Percentiles rank a stretch among this genome's conserved stretches.
Conservation (phyloP, 2,113 vertebrate species). For the Numida meleagris region DNA sequence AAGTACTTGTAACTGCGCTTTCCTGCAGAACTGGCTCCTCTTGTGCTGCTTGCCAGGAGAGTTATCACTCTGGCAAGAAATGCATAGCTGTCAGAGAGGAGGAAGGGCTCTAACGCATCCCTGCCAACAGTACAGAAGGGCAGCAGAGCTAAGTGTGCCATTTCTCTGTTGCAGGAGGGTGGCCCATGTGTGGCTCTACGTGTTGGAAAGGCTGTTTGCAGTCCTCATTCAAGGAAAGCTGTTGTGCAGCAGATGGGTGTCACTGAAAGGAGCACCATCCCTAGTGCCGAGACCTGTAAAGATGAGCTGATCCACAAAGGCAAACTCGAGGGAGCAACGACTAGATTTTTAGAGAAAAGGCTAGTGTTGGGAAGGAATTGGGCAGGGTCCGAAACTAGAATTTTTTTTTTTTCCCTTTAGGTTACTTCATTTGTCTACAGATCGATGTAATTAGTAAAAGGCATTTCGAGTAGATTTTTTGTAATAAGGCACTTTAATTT, state of each 20-base stretch:
- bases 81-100: background rate
- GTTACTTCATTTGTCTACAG: background rate
- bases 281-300: rapidly evolving
- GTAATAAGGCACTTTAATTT: background rate
- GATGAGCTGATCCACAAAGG: background rate
- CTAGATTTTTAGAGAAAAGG: background rate
- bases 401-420: background rate
- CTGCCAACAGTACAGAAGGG: no score
- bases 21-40: background rate
- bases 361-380: background rate
- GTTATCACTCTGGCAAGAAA: background rate
- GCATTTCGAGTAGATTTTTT: background rate
- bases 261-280: background rate
- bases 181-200: background rate
- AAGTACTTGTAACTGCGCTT: background rate
- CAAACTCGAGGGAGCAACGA: background rate
- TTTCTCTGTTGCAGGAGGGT: background rate
- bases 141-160: background rate
- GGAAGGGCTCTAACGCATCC: background rate
- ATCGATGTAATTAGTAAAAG: background rate
- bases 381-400: background rate
- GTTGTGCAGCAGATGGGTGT: background rate
- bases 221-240: rapidly evolving
- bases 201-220: rapidly evolving
- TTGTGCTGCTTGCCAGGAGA: background rate